phyloP scores from a whole-genome alignment of 2,113 vertebrate genomes.

The Tringa solitaria region DNA sequence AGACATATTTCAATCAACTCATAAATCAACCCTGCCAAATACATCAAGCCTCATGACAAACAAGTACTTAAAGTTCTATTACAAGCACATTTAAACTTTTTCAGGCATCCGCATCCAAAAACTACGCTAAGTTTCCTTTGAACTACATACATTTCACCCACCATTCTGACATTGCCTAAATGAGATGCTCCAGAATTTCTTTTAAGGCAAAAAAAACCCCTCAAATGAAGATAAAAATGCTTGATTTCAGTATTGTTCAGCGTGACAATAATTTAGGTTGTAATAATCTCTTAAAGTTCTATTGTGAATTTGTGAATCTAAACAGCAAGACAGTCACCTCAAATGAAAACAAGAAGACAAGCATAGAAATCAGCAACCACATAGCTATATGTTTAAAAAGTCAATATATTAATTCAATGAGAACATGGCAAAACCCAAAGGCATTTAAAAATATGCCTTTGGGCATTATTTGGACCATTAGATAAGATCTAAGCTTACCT shows the following conservation, averaged over 20 bases:
- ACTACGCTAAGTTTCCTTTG: not conserved
- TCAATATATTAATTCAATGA: not conserved
- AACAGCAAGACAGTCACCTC: not conserved
- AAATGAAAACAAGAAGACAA: not conserved
- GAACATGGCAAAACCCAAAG: not conserved
- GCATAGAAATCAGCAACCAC: not conserved
- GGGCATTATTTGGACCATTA: not conserved
- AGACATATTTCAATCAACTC: not conserved
- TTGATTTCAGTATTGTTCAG: not conserved
- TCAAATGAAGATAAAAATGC: not conserved
- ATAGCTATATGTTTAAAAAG: not conserved
- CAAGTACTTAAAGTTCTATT: not conserved
- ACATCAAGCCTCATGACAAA: not conserved
- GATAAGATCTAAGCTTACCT: slow-evolving; percentile 73
- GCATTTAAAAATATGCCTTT: not conserved
- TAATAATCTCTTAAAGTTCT: not conserved
- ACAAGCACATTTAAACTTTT: not conserved
- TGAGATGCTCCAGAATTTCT: not conserved
- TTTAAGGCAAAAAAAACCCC: not conserved
- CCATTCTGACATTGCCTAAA: not conserved
- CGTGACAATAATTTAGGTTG: not conserved
- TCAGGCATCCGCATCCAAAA: not conserved
- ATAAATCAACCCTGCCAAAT: not conserved
- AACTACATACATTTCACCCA: not conserved
- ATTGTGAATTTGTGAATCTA: not conserved